Base-by-base conservation (phyloP, 2,888 invertebrate species). In the Phortica magna region DNA sequence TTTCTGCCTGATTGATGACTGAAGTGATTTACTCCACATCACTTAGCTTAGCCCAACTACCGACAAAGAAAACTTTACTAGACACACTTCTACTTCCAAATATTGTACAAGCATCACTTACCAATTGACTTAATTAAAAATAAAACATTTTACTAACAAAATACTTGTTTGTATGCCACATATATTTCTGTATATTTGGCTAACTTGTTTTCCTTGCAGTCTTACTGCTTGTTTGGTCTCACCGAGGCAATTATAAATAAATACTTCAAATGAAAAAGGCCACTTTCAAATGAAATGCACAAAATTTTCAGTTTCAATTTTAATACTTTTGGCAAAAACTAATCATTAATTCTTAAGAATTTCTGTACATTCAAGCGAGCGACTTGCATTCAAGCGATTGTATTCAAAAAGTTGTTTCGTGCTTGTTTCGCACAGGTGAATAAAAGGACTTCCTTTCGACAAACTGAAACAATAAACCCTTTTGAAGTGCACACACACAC, bases 401-500 rank as follows among this genome's bases (percentile, higher is more conserved):
- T 14, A 48, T 48, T 48, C 48, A 48, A 48, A 59, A 61, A 61
- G 10, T 31, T 31, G 31, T 31, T 31, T 31, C 17, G 7, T 19
- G 17, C 10, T 17, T 19, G 61, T 17, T 61, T 10, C 17, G 19
- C 7, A 19, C 22, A 17, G n/a, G 61, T 9, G 19, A 59, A n/a
- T 17, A 59, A 59, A 59, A 7, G 59, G 7, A 55, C 61, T 61
- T 61, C 61, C 19, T 61, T 61, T 71, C 39, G 67, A 67, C 39
- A 67, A 67, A 67, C 39, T 67, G 42, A 67, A 67, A 67, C 42
- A 67, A 67, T 67, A 67, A 67, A 67, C 43, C 42, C 67, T 17
- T 42, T 17, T 67, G 67, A 42, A 42, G 39, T 31, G 64, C 64
- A 48, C 48, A 48, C 48, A 48, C 48, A 14, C 9, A 48, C n/a